Conservation (phyloP, 1,140 invertebrate genomes). For the Camponotus vicinus region DNA sequence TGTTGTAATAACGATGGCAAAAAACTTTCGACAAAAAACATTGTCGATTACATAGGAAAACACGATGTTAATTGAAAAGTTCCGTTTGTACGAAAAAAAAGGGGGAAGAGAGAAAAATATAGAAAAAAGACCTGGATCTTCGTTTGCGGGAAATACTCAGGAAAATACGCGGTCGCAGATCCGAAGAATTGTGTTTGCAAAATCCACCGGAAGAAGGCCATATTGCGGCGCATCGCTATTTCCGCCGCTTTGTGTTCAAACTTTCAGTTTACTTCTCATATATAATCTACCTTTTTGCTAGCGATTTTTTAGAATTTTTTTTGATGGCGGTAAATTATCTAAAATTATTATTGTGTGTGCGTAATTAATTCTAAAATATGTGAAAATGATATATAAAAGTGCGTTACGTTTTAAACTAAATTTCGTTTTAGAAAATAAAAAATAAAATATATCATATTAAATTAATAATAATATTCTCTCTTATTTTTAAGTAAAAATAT, state of each 20-base stretch:
- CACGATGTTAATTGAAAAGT: slow-evolving; percentile 44
- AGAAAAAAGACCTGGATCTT: neutral
- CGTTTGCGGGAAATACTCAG: slow-evolving; percentile 11
- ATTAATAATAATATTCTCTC: neutral
- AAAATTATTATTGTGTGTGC: neutral
- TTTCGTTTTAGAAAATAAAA: neutral
- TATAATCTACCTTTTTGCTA: neutral
- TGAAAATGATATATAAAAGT: neutral
- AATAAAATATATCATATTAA: neutral
- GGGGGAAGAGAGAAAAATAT: slow-evolving; percentile 17
- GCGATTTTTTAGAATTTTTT: slow-evolving; percentile 27
- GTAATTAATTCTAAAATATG: neutral
- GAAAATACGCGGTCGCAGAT: slow-evolving; percentile 8
- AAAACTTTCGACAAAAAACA: slow-evolving; percentile 29
- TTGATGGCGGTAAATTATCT: slow-evolving; percentile 21
- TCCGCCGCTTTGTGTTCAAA: slow-evolving; percentile 19
- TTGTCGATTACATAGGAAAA: slow-evolving; percentile 32
- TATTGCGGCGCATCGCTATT: slow-evolving; percentile 12
- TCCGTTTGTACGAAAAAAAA: neutral
- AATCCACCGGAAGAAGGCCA: slow-evolving; percentile 5
- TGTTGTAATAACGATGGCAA: slow-evolving; percentile 31
- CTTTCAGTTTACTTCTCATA: neutral
- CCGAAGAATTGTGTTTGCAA: slow-evolving; percentile 34
- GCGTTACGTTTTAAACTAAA: neutral
- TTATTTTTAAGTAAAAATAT: neutral